Evolutionary conservation across 2,888 invertebrate species (phyloP).

Genomic region (Erebia aethiops): DNA sequence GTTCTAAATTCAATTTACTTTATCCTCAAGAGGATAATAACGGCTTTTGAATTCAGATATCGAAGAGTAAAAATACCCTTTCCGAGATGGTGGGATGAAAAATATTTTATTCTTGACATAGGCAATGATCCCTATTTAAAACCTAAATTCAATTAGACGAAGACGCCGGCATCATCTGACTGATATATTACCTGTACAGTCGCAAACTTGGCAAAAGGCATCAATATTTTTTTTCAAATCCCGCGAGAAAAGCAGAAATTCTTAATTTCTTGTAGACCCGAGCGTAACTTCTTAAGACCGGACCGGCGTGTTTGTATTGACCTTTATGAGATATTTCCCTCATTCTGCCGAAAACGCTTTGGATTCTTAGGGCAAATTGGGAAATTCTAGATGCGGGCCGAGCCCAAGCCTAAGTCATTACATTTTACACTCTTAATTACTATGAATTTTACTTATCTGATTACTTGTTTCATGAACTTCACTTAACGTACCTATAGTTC

Average conservation of each 20-base stretch:
- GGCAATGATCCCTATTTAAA: too few species aligned
- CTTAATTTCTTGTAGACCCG: background rate
- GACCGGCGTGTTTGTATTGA: conserved; percentile 12
- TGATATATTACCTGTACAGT: too few species aligned
- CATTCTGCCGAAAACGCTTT: conserved; percentile 23
- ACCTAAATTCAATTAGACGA: too few species aligned
- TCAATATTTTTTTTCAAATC: background rate
- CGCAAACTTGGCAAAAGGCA: too few species aligned
- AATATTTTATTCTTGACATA: too few species aligned
- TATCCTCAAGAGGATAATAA: too few species aligned
- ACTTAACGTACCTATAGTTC: too few species aligned
- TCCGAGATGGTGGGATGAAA: too few species aligned
- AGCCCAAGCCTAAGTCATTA: conserved; percentile 6
- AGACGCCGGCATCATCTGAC: too few species aligned
- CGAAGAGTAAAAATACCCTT: too few species aligned
- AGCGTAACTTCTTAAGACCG: background rate
- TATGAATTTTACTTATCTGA: background rate
- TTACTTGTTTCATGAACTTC: background rate
- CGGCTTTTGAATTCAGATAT: too few species aligned
- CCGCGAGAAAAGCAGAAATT: background rate
- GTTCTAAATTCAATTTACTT: too few species aligned
- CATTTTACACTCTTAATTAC: background rate
- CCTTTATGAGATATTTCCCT: conserved; percentile 15
- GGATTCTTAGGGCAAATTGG: conserved; percentile 27
- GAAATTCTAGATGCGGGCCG: conserved; percentile 18